These are phyloP conservation scores for Gambusia yucatana DNA, from an alignment of 2,797 vertebrate species.

Conservation along the genomic window DNA sequence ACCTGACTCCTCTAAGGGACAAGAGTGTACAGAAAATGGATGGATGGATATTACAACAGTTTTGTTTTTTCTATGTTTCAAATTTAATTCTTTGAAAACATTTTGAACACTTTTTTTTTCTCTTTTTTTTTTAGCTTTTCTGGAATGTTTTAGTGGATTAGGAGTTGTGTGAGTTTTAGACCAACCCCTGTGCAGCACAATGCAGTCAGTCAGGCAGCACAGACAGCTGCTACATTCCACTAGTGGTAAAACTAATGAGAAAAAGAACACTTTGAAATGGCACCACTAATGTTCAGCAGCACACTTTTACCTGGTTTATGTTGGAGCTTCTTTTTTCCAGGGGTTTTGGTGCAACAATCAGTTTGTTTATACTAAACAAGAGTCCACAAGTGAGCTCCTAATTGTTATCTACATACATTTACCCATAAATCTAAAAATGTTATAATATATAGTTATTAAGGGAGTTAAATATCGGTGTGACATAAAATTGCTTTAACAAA, in stretches of 20 bases:
- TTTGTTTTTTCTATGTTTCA: neutral
- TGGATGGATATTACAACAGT: neutral
- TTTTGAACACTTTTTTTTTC: neutral
- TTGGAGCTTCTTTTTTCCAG: neutral
- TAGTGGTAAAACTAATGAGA: slow-evolving; percentile 10
- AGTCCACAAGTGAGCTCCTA: neutral
- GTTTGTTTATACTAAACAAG: neutral
- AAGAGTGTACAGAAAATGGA: too few relatives aligned
- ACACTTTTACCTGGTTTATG: neutral
- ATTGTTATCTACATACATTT: neutral
- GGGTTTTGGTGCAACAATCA: neutral
- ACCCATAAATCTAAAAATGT: neutral
- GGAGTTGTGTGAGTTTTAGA: slow-evolving; percentile 34
- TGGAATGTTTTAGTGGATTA: slow-evolving; percentile 64
- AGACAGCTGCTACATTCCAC: slow-evolving; percentile 57
- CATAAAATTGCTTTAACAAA: neutral
- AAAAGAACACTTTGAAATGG: neutral
- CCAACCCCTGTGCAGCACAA: slow-evolving; percentile 60
- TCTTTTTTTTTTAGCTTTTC: slow-evolving; percentile 13
- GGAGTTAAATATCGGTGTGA: neutral
- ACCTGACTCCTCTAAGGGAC: too few relatives aligned
- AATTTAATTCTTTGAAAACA: slow-evolving; percentile 10
- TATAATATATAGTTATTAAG: neutral
- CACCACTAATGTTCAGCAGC: neutral
- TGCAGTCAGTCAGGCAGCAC: slow-evolving; percentile 48